phyloP scores from a whole-genome alignment of 2,797 vertebrate genomes.

The Coregonus sp. region DNA sequence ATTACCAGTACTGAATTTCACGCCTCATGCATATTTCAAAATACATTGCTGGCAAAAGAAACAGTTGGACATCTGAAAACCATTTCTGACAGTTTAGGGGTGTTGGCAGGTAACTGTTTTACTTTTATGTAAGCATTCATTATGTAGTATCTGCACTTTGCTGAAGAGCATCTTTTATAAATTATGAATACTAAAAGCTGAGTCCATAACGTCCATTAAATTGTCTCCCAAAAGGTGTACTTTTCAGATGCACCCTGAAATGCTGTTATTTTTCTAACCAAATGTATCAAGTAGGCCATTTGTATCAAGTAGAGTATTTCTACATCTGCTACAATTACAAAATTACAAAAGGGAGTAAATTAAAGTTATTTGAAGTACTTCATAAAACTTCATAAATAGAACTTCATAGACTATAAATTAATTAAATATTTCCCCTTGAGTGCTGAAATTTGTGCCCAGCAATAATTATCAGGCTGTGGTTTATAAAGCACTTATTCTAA shows the following conservation, averaged over 20 bases:
- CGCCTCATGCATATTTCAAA: constrained; percentile 24
- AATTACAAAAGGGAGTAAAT: not conserved
- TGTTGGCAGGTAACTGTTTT: constrained; percentile 71
- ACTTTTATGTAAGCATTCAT: constrained; percentile 77
- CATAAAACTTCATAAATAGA: not conserved
- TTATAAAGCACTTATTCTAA: not conserved
- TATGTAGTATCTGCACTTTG: constrained; percentile 80
- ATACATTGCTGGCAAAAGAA: constrained; percentile 64
- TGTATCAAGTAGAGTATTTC: not conserved
- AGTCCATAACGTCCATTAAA: constrained; percentile 79
- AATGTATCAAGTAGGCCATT: not conserved
- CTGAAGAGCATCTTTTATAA: constrained; percentile 75
- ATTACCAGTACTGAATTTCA: not conserved
- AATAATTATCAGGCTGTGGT: not conserved
- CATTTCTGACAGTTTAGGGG: constrained; percentile 57
- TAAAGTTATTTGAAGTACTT: not conserved
- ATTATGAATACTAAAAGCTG: constrained; percentile 84
- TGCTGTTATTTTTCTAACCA: constrained; percentile 7
- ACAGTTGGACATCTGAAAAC: constrained; percentile 37
- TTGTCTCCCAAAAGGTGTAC: constrained; percentile 67
- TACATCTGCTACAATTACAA: not conserved
- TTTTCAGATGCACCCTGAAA: constrained; percentile 48
- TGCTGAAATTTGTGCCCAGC: not conserved
- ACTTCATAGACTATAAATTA: not conserved
- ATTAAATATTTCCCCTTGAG: not conserved